These are phyloP conservation scores for Drosophila pegasa DNA, from an alignment of 2,888 invertebrate genomes.

Conservation along the genomic window DNA sequence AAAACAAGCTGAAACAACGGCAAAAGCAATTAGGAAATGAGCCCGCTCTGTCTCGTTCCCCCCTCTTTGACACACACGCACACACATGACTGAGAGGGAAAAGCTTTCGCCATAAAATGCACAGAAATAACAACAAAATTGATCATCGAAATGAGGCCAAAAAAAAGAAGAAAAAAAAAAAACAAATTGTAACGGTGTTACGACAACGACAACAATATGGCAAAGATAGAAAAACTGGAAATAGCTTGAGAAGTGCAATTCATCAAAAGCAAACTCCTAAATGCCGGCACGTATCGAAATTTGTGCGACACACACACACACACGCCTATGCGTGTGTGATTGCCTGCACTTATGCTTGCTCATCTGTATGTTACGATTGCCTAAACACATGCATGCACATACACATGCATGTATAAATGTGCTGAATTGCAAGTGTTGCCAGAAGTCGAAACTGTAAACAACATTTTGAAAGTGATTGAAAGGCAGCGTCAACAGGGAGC, in stretches of 20 bases:
- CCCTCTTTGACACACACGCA: constrained; percentile 1
- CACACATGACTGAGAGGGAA: constrained; percentile 29
- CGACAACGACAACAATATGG: constrained; percentile 26
- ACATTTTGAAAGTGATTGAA: constrained; percentile 45
- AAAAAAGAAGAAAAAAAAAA: constrained; percentile 5
- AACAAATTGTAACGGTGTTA: constrained; percentile 45
- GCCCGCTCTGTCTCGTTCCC: neutral
- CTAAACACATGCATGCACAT: constrained; percentile 1
- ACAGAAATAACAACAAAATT: constrained; percentile 44
- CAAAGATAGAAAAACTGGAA: constrained; percentile 29
- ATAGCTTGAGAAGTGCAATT: constrained; percentile 43
- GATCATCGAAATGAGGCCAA: constrained; percentile 51
- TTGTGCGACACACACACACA: constrained; percentile 19
- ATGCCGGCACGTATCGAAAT: constrained; percentile 43
- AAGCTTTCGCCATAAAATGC: constrained; percentile 30
- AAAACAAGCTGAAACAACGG: constrained; percentile 18
- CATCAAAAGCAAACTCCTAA: constrained; percentile 46
- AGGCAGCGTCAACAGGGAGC: constrained; percentile 20
- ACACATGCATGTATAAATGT: neutral
- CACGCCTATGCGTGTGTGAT: neutral
- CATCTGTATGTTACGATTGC: constrained; percentile 4
- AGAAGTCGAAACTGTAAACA: constrained; percentile 35
- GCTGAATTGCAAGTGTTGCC: constrained; percentile 39
- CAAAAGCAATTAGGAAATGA: constrained; percentile 47
- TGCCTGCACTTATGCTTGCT: constrained; percentile 3